phyloP scores from a whole-genome alignment of 1,140 invertebrate genomes.

The Diorhabda carinulata region DNA sequence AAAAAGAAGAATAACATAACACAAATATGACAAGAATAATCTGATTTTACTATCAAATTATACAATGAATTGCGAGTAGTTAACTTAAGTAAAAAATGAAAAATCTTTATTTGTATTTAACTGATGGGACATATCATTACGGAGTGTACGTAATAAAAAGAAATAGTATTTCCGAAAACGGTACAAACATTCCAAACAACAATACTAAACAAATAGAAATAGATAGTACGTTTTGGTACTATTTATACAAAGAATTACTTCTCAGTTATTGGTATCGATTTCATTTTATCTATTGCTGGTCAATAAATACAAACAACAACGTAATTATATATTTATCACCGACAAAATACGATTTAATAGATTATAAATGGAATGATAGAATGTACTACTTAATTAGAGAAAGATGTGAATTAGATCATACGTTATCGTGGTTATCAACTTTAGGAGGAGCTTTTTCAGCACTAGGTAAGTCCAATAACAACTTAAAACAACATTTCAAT shows the following conservation, averaged over 20 bases:
- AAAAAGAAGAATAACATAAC: no score
- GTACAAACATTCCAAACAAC: not conserved
- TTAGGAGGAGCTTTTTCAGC: conserved; percentile 92
- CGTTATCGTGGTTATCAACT: conserved; percentile 93
- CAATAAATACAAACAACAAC: not conserved
- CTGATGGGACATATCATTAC: conserved; percentile 3
- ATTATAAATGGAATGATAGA: conserved; percentile 55
- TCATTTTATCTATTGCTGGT: conserved; percentile 25
- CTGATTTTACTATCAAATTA: no score
- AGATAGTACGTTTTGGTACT: conserved; percentile 36
- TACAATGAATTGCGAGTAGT: no score
- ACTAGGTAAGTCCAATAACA: conserved; percentile 51
- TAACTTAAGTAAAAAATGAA: not conserved
- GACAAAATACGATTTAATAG: conserved; percentile 60
- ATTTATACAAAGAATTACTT: conserved; percentile 35
- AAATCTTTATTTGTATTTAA: not conserved
- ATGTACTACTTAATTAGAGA: conserved; percentile 53
- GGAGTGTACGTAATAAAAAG: not conserved
- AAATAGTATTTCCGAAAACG: not conserved
- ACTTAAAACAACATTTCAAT: not conserved
- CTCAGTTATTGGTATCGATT: conserved; percentile 27
- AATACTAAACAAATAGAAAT: conserved; percentile 9
- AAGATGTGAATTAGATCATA: conserved; percentile 73
- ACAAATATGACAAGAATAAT: no score
- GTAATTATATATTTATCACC: conserved; percentile 48